Conservation (phyloP, 1,140 invertebrate species). For the Acromyrmex charruanus region DNA sequence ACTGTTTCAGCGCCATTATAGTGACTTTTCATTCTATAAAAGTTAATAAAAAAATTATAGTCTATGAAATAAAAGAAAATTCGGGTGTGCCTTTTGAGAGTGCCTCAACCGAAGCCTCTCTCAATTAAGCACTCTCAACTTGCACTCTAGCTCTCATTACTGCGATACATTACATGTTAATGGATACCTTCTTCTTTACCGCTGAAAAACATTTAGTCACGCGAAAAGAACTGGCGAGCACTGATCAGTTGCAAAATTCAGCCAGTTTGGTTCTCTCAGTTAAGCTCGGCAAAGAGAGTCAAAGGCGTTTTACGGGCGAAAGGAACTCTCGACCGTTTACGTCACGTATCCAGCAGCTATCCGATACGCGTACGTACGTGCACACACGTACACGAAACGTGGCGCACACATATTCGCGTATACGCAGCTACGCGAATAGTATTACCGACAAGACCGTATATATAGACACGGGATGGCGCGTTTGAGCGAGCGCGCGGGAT, state of each 20-base stretch:
- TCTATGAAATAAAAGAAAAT: too few relatives aligned
- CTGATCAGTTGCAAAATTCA: not conserved
- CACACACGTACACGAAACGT: not conserved
- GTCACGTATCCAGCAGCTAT: constrained; percentile 48
- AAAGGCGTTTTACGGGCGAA: constrained; percentile 35
- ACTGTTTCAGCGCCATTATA: too few relatives aligned
- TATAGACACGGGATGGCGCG: constrained; percentile 73
- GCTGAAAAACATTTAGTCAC: not conserved
- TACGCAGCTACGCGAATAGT: constrained; percentile 57
- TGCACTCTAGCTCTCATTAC: not conserved
- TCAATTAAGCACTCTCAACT: not conserved
- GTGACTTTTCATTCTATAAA: too few relatives aligned
- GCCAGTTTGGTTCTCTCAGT: not conserved
- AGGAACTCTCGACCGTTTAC: constrained; percentile 32
- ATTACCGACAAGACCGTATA: constrained; percentile 68
- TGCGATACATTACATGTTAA: not conserved
- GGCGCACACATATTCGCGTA: not conserved
- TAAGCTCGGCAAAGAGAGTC: constrained; percentile 23
- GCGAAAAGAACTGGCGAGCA: not conserved
- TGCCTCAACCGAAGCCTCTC: too few relatives aligned
- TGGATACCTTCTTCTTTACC: not conserved
- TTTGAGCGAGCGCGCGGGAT: constrained; percentile 82
- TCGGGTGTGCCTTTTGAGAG: too few relatives aligned
- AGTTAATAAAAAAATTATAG: too few relatives aligned
- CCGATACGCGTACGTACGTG: constrained; percentile 13